Evolutionary conservation across 2,888 invertebrate species (phyloP), one percentile per base, ranked within the genome.

Genomic region (Kryphioiulus occultus): DNA sequence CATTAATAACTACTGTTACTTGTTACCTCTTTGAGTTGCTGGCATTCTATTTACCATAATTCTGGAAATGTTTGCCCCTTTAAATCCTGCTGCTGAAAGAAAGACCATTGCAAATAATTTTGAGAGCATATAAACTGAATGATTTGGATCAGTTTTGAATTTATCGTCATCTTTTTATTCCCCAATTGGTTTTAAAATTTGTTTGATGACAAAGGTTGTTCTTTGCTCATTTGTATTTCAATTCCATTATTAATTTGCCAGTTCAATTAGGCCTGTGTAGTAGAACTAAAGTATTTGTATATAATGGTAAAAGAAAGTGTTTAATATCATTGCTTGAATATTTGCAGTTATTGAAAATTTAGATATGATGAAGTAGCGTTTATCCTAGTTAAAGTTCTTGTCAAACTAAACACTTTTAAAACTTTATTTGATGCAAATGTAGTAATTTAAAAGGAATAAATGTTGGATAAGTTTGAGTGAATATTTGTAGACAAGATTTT

Each of bases 381-480:
- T 78, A 78, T 78, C 78, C 17, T 78, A 78, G 78, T 78, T 78
- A 78, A 68, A 26, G 26, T 78, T 32, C 78, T 30, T 78, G 30
- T 78, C 78, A 78, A 30, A 26, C 12, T 9, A 30, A 78, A 26
- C 78, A 30, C 30, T 17, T 68, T 68, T 22, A 12, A 32, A 78
- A 78, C 78, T 53, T 68, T 68, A 78, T 78, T 78, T 78, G 78
- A 78, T 78, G 78, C 78, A 78, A 78, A 32, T 78, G 78, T 78
- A 78, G 78, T 78, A 78, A 78, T 26, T 78, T 78, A 78, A 78
- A 78, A 17, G 78, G 78, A 78, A 78, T 78, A 78, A 78, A 78
- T 78, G 78, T 30, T 78, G 78, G 78, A 78, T 78, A 30, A 30
- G 78, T 78, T 78, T 78, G 78, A 78, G 78, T 78, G 78, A 30